Evolutionary conservation across 2,113 vertebrate genomes (phyloP).

Genomic region (Gasterosteus aculeatus): DNA sequence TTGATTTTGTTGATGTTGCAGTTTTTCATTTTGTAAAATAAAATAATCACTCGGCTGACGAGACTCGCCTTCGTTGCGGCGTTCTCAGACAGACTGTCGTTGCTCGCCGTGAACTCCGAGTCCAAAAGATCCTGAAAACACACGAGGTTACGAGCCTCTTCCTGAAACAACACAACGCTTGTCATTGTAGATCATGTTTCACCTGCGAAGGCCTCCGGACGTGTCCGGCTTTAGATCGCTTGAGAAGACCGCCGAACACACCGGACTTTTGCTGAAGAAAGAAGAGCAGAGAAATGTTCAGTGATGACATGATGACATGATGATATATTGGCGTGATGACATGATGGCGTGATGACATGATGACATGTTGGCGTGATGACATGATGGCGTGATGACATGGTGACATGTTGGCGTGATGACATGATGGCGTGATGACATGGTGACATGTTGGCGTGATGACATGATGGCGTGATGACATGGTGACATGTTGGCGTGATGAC

Average conservation of each 20-base stretch:
- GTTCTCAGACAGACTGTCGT: constrained; percentile 34
- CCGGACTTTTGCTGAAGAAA: constrained; percentile 55
- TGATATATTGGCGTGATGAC: constrained; percentile 19
- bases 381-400: constrained; percentile 21
- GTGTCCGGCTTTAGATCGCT: constrained; percentile 49
- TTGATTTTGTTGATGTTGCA: background rate
- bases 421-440: too few species aligned
- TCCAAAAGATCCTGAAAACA: constrained; percentile 64
- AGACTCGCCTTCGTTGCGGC: constrained; percentile 50
- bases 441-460: too few species aligned
- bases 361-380: too few species aligned
- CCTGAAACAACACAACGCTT: background rate
- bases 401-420: too few species aligned
- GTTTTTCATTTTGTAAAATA: background rate
- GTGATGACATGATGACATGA: constrained; percentile 6
- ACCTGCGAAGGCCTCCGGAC: constrained; percentile 58
- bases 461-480: too few species aligned
- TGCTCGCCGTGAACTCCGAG: constrained; percentile 3
- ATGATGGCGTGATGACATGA: too few species aligned
- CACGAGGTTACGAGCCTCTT: background rate
- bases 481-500: too few species aligned
- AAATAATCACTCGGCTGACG: background rate
- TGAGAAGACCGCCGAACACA: constrained; percentile 36
- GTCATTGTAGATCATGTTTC: background rate
- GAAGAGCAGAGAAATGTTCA: background rate